Evolutionary conservation across 2,888 invertebrate genomes (phyloP).

Genomic region (Aspidapion aeneum): DNA sequence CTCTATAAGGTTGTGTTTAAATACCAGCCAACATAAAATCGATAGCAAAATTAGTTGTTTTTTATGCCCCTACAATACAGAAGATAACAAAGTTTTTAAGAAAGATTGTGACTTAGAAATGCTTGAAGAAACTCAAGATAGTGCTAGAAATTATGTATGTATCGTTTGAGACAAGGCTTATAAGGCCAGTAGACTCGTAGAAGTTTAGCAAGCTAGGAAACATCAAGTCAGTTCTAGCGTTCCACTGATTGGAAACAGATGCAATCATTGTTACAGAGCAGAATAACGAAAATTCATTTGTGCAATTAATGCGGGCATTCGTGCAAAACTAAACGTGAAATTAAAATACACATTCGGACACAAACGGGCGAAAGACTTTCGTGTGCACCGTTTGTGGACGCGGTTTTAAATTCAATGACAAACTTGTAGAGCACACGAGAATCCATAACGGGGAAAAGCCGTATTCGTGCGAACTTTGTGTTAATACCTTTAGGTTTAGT

Average conservation of each 20-base stretch:
- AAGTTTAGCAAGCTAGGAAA: constrained; percentile 39
- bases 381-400: constrained; percentile 52
- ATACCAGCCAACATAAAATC: constrained; percentile 5
- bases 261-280: constrained; percentile 33
- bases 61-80: constrained; percentile 13
- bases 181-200: constrained; percentile 45
- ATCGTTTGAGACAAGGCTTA: constrained; percentile 54
- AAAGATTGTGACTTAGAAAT: constrained; percentile 49
- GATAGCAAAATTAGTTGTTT: constrained; percentile 16
- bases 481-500: constrained; percentile 28
- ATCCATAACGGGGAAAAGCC: constrained; percentile 46
- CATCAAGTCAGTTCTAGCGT: constrained; percentile 45
- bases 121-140: constrained; percentile 55
- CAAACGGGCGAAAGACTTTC: constrained; percentile 53
- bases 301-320: constrained; percentile 36
- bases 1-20: constrained; percentile 9
- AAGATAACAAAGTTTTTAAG: background rate
- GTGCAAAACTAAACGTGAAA: background rate
- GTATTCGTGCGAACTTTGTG: constrained; percentile 35
- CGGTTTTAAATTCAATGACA: constrained; percentile 45
- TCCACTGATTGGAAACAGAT: constrained; percentile 47
- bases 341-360: constrained; percentile 42
- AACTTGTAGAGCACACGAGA: constrained; percentile 29
- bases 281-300: constrained; percentile 33
- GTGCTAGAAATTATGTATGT: constrained; percentile 51